Base-by-base conservation (phyloP, 2,113 vertebrate species). In the Oenanthe melanoleuca region DNA sequence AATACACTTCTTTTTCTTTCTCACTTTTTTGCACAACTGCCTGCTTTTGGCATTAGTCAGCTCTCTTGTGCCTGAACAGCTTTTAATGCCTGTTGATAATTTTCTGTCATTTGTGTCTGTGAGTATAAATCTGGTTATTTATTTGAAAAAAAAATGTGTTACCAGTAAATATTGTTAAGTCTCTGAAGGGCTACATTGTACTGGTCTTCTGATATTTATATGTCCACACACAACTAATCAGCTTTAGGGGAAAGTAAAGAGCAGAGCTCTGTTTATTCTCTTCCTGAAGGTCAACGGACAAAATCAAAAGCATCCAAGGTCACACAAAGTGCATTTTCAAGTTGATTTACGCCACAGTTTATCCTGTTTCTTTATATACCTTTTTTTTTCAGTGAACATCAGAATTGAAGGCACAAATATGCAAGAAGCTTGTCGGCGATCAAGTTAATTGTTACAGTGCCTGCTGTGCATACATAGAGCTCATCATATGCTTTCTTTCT, bases 111-210 rank as follows among this genome's bases (percentile, higher is more conserved):
- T 93, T 91, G 72, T 96, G 57, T 82, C 88, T 92, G 74, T 96
- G 89, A 90, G 74, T 96, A 80, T 81, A 86, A 93, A 94, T 91
- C 90, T 90, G 89, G 47, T 73, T 89, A 87, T 93, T 97, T 93
- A 74, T 72, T 83, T 37, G 50, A 78, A 85, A 89, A 29, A 61
- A 86, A 92, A 92, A 86, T 11, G 53, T 90, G 87, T 87, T 94
- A 38, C 49, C 44, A 64, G 67, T 94, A 96, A 96, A 94, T 94
- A 94, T 53, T 91, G 66, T 67, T 44, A 79, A 83, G 20, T 75
- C 80, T 87, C 87, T 93, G 74, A 92, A 90, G 66, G 92, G 65
- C 85, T 93, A n/a, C 80, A 38, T 82, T 75, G 84, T 65, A 40
- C 83, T 87, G 73, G 80, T 93, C 60, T 86, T 79, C 93, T 93